These are phyloP conservation scores for Thecocarcelia acutangulata DNA, from an alignment of 2,888 invertebrate species.

Conservation along the genomic window DNA sequence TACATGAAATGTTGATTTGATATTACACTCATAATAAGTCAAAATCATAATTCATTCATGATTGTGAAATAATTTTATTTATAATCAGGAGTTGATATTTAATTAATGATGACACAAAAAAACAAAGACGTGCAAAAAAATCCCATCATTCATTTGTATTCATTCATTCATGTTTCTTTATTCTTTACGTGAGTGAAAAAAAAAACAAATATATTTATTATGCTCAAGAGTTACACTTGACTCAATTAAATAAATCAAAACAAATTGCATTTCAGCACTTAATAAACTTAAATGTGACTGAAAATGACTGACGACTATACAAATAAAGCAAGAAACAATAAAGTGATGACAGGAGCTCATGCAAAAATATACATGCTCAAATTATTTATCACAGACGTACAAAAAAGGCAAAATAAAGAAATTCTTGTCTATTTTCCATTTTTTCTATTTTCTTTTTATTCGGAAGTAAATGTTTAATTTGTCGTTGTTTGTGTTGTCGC, in stretches of 20 bases:
- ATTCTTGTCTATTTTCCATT: constrained; percentile 2
- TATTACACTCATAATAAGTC: too few relatives aligned
- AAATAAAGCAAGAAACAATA: constrained; percentile 20
- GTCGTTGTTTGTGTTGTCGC: background rate
- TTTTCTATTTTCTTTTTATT: constrained; percentile 13
- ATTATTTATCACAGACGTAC: constrained; percentile 4
- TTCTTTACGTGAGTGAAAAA: constrained; percentile 4
- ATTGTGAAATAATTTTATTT: too few relatives aligned
- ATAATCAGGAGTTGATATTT: too few relatives aligned
- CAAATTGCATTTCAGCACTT: constrained; percentile 69
- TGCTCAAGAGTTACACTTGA: constrained; percentile 53
- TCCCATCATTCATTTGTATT: too few relatives aligned
- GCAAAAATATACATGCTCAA: constrained; percentile 13
- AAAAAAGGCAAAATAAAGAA: constrained; percentile 32
- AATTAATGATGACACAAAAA: too few relatives aligned
- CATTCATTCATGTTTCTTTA: constrained; percentile 18
- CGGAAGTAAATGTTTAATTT: constrained; percentile 61
- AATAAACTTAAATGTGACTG: constrained; percentile 55
- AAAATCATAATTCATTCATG: too few relatives aligned
- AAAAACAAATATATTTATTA: constrained; percentile 7
- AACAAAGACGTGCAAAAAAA: too few relatives aligned
- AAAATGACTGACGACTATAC: constrained; percentile 16
- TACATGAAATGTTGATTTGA: background rate
- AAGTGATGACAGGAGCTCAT: constrained; percentile 29
- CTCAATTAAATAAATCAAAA: constrained; percentile 80